Evolutionary conservation across 1,140 invertebrate genomes (phyloP).

Genomic region (Glomeris maerens): DNA sequence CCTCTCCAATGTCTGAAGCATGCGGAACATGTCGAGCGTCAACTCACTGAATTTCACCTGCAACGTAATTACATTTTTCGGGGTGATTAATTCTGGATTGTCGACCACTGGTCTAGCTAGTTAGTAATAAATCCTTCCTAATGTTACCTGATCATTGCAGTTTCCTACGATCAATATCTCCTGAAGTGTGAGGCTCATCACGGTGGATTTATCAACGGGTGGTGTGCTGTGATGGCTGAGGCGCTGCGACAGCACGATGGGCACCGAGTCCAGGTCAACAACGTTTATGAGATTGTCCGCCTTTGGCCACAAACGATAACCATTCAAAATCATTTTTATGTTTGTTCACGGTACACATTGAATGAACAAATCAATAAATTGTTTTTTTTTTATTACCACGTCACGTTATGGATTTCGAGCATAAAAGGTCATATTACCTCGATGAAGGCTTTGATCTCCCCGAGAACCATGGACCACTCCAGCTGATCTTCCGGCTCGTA

Average conservation of each 20-base stretch:
- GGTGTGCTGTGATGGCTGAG: slow-evolving; percentile 70
- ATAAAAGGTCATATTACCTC: slow-evolving; percentile 32
- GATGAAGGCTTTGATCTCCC: slow-evolving; percentile 89
- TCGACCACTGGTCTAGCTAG: not conserved
- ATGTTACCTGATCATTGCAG: slow-evolving; percentile 69
- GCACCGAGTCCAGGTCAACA: slow-evolving; percentile 69
- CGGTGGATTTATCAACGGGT: slow-evolving; percentile 66
- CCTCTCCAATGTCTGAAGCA: slow-evolving; percentile 85
- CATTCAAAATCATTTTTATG: too few relatives aligned
- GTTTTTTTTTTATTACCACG: slow-evolving; percentile 2
- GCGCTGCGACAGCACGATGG: slow-evolving; percentile 66
- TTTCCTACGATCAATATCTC: slow-evolving; percentile 92
- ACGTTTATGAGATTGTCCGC: slow-evolving; percentile 79
- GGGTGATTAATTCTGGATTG: too few relatives aligned
- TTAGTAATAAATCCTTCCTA: not conserved
- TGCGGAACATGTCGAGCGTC: slow-evolving; percentile 95
- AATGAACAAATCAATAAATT: too few relatives aligned
- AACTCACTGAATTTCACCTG: slow-evolving; percentile 93
- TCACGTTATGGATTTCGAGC: not conserved
- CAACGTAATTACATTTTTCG: not conserved
- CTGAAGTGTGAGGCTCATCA: slow-evolving; percentile 71
- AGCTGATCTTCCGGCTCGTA: slow-evolving; percentile 93
- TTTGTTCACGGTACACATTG: too few relatives aligned
- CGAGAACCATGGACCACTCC: slow-evolving; percentile 87
- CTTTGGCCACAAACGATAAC: slow-evolving; percentile 16